Evolutionary conservation across 2,113 vertebrate species (phyloP).

Genomic region (Spilogale gracilis): DNA sequence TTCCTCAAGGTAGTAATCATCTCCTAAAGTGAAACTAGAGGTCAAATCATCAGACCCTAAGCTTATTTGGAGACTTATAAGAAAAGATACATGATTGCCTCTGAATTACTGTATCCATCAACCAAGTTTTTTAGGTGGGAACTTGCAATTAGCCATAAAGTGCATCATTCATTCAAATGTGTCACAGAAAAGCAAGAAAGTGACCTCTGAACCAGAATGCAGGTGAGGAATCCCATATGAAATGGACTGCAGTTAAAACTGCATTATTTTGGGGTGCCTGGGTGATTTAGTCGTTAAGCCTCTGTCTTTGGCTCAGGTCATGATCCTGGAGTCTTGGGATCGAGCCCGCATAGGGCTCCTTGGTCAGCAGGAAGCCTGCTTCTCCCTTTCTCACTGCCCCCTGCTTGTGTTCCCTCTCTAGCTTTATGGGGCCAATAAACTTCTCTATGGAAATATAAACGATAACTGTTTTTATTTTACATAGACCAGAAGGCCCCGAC

Average conservation of each 20-base stretch:
- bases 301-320: too few relatives aligned
- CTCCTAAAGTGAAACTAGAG: slow-evolving; percentile 26
- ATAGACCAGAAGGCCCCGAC: neutral
- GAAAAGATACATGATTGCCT: neutral
- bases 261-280: neutral
- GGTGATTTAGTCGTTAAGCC: too few relatives aligned
- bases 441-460: neutral
- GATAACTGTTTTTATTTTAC: neutral
- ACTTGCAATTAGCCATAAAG: slow-evolving; percentile 33
- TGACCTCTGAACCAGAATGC: neutral
- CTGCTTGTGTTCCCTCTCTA: too few relatives aligned
- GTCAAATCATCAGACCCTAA: neutral
- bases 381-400: too few relatives aligned
- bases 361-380: too few relatives aligned
- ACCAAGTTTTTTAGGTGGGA: slow-evolving; percentile 21
- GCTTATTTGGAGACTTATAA: neutral
- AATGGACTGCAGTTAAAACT: neutral
- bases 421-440: neutral
- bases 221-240: neutral
- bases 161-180: slow-evolving; percentile 20
- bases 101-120: neutral
- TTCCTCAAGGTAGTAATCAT: slow-evolving; percentile 9
- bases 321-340: too few relatives aligned
- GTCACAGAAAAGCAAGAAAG: neutral
- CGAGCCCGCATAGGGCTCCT: too few relatives aligned